A percentile compares a stretch with the other conserved stretches of the same genome.
These are phyloP conservation scores for Siniperca obscura DNA, from an alignment of 2,797 vertebrate genomes.

Conservation along the genomic window DNA sequence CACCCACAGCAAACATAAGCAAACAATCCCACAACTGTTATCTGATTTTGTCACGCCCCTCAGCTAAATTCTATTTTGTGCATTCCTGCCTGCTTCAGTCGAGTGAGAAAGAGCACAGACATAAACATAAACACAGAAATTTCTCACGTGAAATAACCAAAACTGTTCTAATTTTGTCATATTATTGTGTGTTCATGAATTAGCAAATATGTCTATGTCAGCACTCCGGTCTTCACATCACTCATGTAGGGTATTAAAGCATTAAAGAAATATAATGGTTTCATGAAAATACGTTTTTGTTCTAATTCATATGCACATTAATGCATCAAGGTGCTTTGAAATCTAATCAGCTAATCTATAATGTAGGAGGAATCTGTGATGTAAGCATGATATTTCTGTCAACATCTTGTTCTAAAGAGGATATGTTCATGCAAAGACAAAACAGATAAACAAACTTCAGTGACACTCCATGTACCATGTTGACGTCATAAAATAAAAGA, in stretches of 20 bases:
- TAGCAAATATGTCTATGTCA: not conserved
- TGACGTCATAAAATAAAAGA: not conserved
- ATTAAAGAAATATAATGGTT: not conserved
- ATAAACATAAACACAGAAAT: not conserved
- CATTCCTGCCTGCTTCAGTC: too few species aligned
- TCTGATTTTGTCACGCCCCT: too few species aligned
- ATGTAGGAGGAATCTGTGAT: conserved; percentile 13
- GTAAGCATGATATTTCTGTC: not conserved
- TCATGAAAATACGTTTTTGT: conserved; percentile 1
- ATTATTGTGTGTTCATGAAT: not conserved
- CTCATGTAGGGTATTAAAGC: not conserved
- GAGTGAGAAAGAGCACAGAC: not conserved
- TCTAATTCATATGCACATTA: conserved; percentile 19
- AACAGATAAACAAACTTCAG: not conserved
- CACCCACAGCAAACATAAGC: too few species aligned
- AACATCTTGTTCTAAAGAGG: not conserved
- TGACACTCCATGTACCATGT: not conserved
- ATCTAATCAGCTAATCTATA: conserved; percentile 17
- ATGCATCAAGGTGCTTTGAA: conserved; percentile 16
- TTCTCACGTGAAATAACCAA: too few species aligned
- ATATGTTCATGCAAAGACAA: not conserved
- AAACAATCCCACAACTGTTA: not conserved
- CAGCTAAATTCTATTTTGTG: too few species aligned
- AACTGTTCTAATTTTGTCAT: too few species aligned
- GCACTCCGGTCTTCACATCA: not conserved